Conservation (phyloP, 2,113 vertebrate species). For the Pseudorasbora parva region DNA sequence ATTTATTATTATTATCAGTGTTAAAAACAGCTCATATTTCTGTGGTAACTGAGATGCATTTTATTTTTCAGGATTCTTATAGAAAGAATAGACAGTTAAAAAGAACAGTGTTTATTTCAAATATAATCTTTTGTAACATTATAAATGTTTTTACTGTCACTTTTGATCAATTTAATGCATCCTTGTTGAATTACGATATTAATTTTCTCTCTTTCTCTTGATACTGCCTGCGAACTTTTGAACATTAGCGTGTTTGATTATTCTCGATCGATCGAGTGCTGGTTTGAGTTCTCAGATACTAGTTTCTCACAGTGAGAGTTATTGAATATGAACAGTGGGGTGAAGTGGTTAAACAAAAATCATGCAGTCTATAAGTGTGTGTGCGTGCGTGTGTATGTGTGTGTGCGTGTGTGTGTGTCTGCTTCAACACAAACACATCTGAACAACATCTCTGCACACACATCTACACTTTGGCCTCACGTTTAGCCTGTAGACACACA, state of each 20-base stretch:
- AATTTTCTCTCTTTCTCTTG: too few species aligned
- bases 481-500: not conserved
- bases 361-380: too few species aligned
- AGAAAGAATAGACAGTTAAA: conserved; percentile 37
- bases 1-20: not conserved
- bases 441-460: too few species aligned
- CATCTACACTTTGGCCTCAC: too few species aligned
- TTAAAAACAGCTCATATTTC: not conserved
- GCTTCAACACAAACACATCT: too few species aligned
- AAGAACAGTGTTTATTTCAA: not conserved
- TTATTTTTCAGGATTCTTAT: not conserved
- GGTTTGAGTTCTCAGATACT: not conserved
- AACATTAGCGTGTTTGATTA: not conserved
- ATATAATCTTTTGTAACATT: conserved; percentile 13
- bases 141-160: not conserved
- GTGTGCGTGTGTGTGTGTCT: not conserved
- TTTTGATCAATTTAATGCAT: too few species aligned
- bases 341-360: not conserved
- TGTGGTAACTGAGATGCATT: not conserved
- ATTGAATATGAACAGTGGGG: not conserved
- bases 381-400: too few species aligned
- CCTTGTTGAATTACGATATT: too few species aligned
- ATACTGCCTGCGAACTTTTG: not conserved
- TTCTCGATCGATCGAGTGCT: not conserved
- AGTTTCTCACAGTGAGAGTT: not conserved